phyloP scores from a whole-genome alignment of 1,140 invertebrate species.

The Drosophila mojavensis region DNA sequence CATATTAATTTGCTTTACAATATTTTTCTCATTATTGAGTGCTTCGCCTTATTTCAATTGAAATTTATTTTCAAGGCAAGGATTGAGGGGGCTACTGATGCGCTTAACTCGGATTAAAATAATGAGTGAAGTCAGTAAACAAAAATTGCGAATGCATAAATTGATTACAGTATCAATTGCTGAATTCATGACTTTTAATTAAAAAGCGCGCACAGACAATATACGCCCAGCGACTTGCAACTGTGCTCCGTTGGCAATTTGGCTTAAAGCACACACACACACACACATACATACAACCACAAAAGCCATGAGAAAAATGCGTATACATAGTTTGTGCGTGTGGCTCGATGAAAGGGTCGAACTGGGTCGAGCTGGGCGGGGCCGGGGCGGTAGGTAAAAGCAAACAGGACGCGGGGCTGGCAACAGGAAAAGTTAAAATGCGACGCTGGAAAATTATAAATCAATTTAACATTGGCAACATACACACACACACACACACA shows the following conservation, averaged over 20 bases:
- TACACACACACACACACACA: background rate
- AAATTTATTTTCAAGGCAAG: conserved; percentile 8
- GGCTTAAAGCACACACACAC: conserved; percentile 37
- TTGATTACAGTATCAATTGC: conserved; percentile 78
- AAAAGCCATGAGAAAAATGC: background rate
- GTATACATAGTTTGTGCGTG: conserved; percentile 1
- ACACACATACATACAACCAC: background rate
- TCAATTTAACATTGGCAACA: conserved; percentile 71
- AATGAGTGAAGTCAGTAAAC: conserved; percentile 41
- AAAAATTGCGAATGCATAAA: conserved; percentile 52
- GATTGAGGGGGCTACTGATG: conserved; percentile 3
- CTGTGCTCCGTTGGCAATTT: conserved; percentile 58
- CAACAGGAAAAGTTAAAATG: conserved; percentile 70
- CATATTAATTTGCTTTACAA: too few species aligned
- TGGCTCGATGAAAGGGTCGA: conserved; percentile 3
- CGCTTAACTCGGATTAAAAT: conserved; percentile 24
- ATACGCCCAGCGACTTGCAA: conserved; percentile 29
- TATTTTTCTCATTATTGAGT: too few species aligned
- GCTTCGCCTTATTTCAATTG: conserved; percentile 5
- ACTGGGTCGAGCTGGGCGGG: background rate
- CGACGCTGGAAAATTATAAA: conserved; percentile 73
- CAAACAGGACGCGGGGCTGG: conserved; percentile 42
- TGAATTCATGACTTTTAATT: conserved; percentile 77
- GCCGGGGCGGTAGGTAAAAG: conserved; percentile 45
- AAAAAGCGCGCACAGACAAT: conserved; percentile 42